These are phyloP conservation scores for Centruroides vittatus DNA, from an alignment of 1,140 invertebrate species.

Conservation along the genomic window DNA sequence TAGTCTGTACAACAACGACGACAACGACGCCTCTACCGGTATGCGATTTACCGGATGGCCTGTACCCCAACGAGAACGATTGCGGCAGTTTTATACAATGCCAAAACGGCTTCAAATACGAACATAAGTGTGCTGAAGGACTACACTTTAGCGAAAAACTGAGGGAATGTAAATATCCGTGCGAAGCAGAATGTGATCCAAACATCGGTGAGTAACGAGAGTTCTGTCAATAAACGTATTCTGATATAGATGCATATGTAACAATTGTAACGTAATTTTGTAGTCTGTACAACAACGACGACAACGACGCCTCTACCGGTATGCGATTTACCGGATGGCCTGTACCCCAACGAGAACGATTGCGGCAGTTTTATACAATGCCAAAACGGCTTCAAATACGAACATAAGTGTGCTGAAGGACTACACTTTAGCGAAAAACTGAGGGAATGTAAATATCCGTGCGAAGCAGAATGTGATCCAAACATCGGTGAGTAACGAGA, in stretches of 20 bases:
- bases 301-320: background rate
- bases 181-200: background rate
- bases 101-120: background rate
- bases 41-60: background rate
- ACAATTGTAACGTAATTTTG: no score
- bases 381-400: background rate
- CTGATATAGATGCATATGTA: no score
- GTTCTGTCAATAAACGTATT: no score
- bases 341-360: background rate
- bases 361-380: background rate
- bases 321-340: background rate
- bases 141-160: constrained; percentile 37
- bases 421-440: constrained; percentile 37
- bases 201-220: no score
- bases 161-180: constrained; percentile 36
- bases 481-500: no score
- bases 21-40: background rate
- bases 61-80: background rate
- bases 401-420: constrained; percentile 30
- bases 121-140: constrained; percentile 30
- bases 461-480: background rate
- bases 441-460: constrained; percentile 36
- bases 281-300: background rate
- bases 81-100: background rate
- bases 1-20: background rate